These are phyloP conservation scores for Nomada lathburiana DNA, from an alignment of 2,888 invertebrate genomes.

Conservation along the genomic window DNA sequence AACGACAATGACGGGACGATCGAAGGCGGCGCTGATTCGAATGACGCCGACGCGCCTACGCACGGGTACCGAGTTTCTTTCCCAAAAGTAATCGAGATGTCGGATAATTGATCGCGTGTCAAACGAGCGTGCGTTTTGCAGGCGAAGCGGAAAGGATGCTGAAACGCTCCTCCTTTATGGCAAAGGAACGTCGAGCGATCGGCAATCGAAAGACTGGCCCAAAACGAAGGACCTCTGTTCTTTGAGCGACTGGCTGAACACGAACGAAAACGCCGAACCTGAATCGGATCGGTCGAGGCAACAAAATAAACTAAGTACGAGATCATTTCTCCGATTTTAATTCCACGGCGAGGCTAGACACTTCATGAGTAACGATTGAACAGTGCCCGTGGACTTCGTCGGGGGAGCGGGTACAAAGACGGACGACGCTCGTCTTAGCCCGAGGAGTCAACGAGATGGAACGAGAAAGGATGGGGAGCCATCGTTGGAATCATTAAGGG, in stretches of 20 bases:
- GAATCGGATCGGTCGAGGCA: conserved; percentile 31
- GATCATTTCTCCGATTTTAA: background rate
- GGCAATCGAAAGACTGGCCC: conserved; percentile 52
- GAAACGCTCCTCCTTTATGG: conserved; percentile 1
- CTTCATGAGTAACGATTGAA: background rate
- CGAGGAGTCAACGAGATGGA: conserved; percentile 22
- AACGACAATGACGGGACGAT: conserved; percentile 55
- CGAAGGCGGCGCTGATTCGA: conserved; percentile 49
- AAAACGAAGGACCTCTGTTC: conserved; percentile 46
- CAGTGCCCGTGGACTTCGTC: background rate
- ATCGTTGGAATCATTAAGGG: conserved; percentile 72
- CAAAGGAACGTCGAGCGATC: conserved; percentile 35
- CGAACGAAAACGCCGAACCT: conserved; percentile 39
- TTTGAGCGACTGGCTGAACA: conserved; percentile 57
- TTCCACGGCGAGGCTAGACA: background rate
- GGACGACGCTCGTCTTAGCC: background rate
- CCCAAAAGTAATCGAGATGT: background rate
- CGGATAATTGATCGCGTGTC: background rate
- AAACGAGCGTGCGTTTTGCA: background rate
- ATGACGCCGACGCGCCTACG: conserved; percentile 1
- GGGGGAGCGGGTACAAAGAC: background rate
- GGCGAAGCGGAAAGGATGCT: conserved; percentile 7
- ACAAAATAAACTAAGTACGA: conserved; percentile 23
- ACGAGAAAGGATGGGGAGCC: conserved; percentile 9
- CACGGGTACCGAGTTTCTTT: conserved; percentile 38